A percentile compares a stretch with the other conserved stretches of the same genome.
These are phyloP conservation scores for Ceratosolen solmsi DNA, from an alignment of 1,140 invertebrate species.

Conservation along the genomic window DNA sequence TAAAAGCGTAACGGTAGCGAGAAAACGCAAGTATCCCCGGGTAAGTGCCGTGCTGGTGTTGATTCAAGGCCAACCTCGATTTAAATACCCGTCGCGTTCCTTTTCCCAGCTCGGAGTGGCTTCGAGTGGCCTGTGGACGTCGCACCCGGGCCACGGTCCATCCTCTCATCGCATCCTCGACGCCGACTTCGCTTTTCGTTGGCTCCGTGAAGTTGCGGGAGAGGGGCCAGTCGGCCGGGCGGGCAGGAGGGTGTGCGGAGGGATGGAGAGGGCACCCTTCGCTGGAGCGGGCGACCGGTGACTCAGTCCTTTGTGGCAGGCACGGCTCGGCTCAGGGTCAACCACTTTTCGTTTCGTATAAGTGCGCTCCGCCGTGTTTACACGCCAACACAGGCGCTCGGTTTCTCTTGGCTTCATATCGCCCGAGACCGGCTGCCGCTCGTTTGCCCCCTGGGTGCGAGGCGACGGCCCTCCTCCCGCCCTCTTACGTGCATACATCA, in stretches of 20 bases:
- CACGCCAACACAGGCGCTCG: slow-evolving; percentile 38
- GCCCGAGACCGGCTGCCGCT: slow-evolving; percentile 23
- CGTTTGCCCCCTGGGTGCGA: slow-evolving; percentile 34
- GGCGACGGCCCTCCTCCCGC: slow-evolving; percentile 32
- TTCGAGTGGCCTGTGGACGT: no score
- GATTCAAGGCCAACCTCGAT: no score
- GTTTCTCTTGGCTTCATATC: slow-evolving; percentile 14
- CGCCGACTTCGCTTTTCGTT: no score
- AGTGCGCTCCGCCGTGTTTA: slow-evolving; percentile 47
- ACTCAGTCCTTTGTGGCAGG: slow-evolving; percentile 72
- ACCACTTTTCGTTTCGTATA: slow-evolving; percentile 68
- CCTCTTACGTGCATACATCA: not conserved
- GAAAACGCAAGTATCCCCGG: not conserved
- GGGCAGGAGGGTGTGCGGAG: not conserved
- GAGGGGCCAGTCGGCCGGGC: not conserved
- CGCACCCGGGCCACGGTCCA: no score
- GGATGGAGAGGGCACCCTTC: not conserved
- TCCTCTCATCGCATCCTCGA: no score
- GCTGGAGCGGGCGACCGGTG: slow-evolving; percentile 54
- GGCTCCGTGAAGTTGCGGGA: not conserved
- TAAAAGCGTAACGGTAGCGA: not conserved
- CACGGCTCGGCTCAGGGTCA: slow-evolving; percentile 68
- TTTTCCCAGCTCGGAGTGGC: no score
- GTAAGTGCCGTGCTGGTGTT: not conserved
- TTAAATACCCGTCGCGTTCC: no score